These are phyloP conservation scores for Orius insidiosus DNA, from an alignment of 1,140 invertebrate species.

Conservation along the genomic window DNA sequence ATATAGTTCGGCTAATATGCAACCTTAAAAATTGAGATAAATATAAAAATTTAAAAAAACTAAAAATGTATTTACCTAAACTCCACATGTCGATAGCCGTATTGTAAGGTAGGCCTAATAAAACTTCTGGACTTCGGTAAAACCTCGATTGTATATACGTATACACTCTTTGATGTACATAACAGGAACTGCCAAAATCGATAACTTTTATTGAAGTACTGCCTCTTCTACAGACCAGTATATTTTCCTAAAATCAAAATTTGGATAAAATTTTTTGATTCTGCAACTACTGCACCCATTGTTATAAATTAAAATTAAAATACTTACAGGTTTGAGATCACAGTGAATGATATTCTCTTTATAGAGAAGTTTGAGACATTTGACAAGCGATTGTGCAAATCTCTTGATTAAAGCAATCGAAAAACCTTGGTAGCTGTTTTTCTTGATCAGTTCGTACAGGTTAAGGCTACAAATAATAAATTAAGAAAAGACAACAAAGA, in stretches of 20 bases:
- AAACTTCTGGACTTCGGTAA: slow-evolving; percentile 92
- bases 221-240: slow-evolving; percentile 83
- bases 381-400: slow-evolving; percentile 87
- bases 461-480: slow-evolving; percentile 61
- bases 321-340: slow-evolving; percentile 79
- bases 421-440: slow-evolving; percentile 98
- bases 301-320: no score
- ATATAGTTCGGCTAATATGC: slow-evolving; percentile 91
- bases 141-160: slow-evolving; percentile 98
- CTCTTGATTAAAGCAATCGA: slow-evolving; percentile 82
- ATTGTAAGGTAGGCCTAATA: slow-evolving; percentile 80
- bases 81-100: slow-evolving; percentile 98
- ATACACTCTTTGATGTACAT: slow-evolving; percentile 88
- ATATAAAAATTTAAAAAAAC: slow-evolving; percentile 2
- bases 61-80: slow-evolving; percentile 45
- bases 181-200: slow-evolving; percentile 93
- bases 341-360: slow-evolving; percentile 90
- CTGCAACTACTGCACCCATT: no score
- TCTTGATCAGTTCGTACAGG: slow-evolving; percentile 95
- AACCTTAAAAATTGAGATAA: slow-evolving; percentile 41
- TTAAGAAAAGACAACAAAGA: no score
- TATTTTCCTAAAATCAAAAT: slow-evolving; percentile 62
- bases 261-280: no score
- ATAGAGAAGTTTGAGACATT: slow-evolving; percentile 79
- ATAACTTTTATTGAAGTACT: slow-evolving; percentile 87